A percentile compares a stretch with the other conserved stretches of the same genome.
phyloP scores from a whole-genome alignment of 2,113 vertebrate species.

The Phylloscopus whistleri region DNA sequence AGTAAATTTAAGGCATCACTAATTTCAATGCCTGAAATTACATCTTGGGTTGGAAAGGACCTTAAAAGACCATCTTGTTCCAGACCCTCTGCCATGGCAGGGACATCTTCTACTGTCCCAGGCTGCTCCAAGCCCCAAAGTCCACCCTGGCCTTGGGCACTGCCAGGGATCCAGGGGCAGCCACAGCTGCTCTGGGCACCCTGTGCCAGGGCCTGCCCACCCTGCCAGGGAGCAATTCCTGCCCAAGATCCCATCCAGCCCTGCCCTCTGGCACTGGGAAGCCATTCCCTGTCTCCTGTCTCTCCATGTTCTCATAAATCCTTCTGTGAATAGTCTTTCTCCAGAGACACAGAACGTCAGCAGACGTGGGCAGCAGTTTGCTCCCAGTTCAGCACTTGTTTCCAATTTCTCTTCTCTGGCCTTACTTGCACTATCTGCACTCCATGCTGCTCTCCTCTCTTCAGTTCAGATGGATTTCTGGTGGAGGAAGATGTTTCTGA shows the following conservation, averaged over 20 bases:
- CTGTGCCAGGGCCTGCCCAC: no score
- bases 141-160: not conserved
- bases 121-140: accelerated
- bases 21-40: not conserved
- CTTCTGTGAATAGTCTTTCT: no score
- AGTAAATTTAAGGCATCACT: not conserved
- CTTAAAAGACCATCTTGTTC: not conserved
- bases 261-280: no score
- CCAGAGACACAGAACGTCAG: not conserved
- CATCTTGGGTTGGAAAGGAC: no score
- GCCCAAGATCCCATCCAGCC: no score
- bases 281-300: no score
- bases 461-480: not conserved
- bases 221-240: no score
- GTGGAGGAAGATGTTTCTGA: not conserved
- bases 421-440: not conserved
- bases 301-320: no score
- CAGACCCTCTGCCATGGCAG: not conserved
- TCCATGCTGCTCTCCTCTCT: not conserved
- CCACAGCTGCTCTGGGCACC: not conserved
- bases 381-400: not conserved
- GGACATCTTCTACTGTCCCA: not conserved
- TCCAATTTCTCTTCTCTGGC: not conserved
- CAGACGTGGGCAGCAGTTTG: not conserved
- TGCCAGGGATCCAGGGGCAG: not conserved